Evolutionary conservation across 2,113 vertebrate genomes (phyloP).

Genomic region (Xenopus tropicalis): UCB_Xtro_10.0 CM004447.2:56852001-56852500

Average conservation of each 20-base stretch:
- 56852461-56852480: conserved; percentile 37
- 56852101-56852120: conserved; percentile 34
- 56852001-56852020: no score
- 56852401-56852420: conserved; percentile 49
- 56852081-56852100: conserved; percentile 44
- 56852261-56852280: conserved; percentile 11
- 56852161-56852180: conserved; percentile 6
- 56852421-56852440: conserved; percentile 15
- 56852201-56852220: background rate
- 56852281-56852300: conserved; percentile 48
- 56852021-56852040: background rate
- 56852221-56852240: conserved; percentile 13
- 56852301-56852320: conserved; percentile 9
- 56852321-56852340: background rate
- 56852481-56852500: conserved; percentile 43
- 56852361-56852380: conserved; percentile 53
- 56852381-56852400: conserved; percentile 59
- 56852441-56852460: conserved; percentile 25
- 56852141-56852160: conserved; percentile 9
- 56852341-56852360: conserved; percentile 27
- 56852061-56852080: background rate
- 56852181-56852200: conserved; percentile 23
- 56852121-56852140: conserved; percentile 12
- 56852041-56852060: conserved; percentile 13
- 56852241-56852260: background rate